A percentile compares a stretch with the other conserved stretches of the same genome.
phyloP scores from a whole-genome alignment of 2,113 vertebrate genomes.

The Actenoides lindsayi region DNA sequence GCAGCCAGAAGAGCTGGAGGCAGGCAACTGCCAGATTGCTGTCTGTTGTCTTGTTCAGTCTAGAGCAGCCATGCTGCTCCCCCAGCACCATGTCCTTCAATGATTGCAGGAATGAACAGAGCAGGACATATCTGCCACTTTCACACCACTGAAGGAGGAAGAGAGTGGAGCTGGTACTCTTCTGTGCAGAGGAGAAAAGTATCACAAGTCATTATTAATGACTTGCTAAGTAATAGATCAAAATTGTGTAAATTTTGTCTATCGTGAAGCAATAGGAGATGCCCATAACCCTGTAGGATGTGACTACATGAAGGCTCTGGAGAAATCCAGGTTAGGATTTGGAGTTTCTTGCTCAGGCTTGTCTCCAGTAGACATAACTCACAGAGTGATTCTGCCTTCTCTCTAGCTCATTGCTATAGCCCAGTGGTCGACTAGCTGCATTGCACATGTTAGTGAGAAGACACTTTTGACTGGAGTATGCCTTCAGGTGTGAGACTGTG shows the following conservation, averaged over 20 bases:
- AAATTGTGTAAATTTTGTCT: neutral
- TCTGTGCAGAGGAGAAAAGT: neutral
- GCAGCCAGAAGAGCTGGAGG: neutral
- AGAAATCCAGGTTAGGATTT: neutral
- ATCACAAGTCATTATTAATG: neutral
- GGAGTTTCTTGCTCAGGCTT: neutral
- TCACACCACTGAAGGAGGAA: neutral
- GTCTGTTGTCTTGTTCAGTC: neutral
- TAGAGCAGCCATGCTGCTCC: neutral
- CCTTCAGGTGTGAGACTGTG: neutral
- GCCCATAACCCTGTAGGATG: neutral
- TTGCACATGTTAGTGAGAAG: neutral
- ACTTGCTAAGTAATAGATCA: neutral
- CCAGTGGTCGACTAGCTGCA: neutral
- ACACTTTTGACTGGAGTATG: neutral
- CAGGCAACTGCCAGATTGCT: neutral
- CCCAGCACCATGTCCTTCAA: neutral
- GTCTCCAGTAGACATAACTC: neutral
- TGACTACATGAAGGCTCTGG: neutral
- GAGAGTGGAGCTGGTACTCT: neutral
- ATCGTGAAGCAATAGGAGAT: neutral
- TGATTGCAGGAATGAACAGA: neutral
- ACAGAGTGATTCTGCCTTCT: neutral
- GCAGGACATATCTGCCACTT: neutral
- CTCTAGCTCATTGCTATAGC: conserved; percentile 12